These are phyloP conservation scores for Rhimphoctona megacephalus DNA, from an alignment of 2,888 invertebrate species.

Conservation along the genomic window DNA sequence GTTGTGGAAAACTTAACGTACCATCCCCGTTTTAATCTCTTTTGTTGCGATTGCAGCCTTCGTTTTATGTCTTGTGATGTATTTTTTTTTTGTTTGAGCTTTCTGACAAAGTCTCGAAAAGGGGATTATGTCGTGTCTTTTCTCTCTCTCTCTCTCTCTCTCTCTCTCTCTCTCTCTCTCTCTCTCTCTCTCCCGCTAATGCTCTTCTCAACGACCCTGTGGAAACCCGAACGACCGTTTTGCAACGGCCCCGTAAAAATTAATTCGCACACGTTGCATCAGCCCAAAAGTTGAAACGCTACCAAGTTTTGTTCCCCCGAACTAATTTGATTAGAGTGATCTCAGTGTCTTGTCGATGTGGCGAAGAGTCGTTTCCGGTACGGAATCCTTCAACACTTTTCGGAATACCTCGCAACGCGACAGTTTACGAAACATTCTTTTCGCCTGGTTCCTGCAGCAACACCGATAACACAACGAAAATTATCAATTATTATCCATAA, in stretches of 20 bases:
- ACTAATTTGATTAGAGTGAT: constrained; percentile 84
- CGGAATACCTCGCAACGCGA: constrained; percentile 91
- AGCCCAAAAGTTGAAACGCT: neutral
- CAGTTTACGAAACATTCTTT: constrained; percentile 91
- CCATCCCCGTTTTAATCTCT: constrained; percentile 49
- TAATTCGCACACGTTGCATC: neutral
- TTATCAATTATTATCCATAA: no score
- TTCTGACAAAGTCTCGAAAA: constrained; percentile 43
- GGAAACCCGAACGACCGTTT: constrained; percentile 11
- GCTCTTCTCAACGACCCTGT: neutral
- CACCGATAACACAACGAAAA: neutral
- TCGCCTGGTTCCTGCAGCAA: constrained; percentile 89
- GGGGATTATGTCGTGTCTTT: neutral
- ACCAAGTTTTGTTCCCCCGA: neutral
- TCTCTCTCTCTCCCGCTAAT: neutral
- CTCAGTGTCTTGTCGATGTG: constrained; percentile 94
- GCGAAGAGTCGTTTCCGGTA: constrained; percentile 91
- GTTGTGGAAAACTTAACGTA: constrained; percentile 59
- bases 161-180: no score
- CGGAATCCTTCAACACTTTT: constrained; percentile 91
- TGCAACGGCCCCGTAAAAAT: constrained; percentile 18
- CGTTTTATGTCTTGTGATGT: constrained; percentile 7
- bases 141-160: neutral
- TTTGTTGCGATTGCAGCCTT: constrained; percentile 71
- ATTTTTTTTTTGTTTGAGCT: constrained; percentile 60